Evolutionary conservation across 2,888 invertebrate species (phyloP), one percentile per base, ranked within the genome.

Genomic region (Synanthedon vespiformis): DNA sequence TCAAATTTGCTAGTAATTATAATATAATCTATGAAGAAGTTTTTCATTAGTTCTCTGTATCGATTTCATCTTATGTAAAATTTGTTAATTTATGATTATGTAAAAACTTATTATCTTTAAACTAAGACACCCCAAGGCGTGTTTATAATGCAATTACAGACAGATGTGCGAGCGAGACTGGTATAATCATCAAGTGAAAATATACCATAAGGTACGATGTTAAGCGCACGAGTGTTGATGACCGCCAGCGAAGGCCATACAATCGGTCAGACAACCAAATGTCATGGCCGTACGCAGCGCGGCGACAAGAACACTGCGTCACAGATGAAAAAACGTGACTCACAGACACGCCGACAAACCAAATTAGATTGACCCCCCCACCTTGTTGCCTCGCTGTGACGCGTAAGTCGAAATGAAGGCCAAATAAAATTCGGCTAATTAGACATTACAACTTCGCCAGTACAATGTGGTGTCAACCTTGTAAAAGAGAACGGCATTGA

Each of bases 181-280:
- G n/a, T 40, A 14, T 49, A 8, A 22, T 14, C 57, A 10, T 34
- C 61, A 66, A 70, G 74, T 75, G 74, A 72, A 74, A 75, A 73
- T 69, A 65, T 64, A 65, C 59, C 61, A 66, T 72, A 73, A 73
- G 70, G 78, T 77, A 71, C 67, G 68, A 66, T 5, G 5, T 22
- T 22, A 71, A 75, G 65, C 52, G 47, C 70, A 73, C 74, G 70
- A 72, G 80, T 75, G 86, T 83, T 81, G 85, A 77, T 81, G 86
- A 87, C 86, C 85, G 85, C 80, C 70, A 64, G 64, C 74, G 85
- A 85, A 87, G 86, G 86, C 83, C 84, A 80, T 64, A 66, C 85
- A 85, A 86, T 87, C 86, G 85, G 86, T 86, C 86, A 85, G 77
- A 76, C 81, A 77, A 69, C 68, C 77, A 87, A 87, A 87, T 87